Base-by-base conservation (phyloP, 2,888 invertebrate genomes). In the Chrysolina oricalcia region DNA sequence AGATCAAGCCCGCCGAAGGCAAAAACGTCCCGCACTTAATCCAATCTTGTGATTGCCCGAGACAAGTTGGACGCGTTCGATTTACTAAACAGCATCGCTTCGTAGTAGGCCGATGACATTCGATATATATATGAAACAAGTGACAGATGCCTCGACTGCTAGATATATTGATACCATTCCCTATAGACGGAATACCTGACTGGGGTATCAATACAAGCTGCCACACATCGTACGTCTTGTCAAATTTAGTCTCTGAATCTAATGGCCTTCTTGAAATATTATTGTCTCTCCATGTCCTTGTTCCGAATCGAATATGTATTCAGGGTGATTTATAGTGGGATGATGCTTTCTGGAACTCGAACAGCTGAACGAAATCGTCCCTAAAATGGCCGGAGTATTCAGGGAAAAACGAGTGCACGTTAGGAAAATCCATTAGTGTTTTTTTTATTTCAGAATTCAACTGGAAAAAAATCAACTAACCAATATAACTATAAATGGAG, bases 211-310 rank as follows among this genome's bases (percentile, higher is more conserved):
- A 86, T 86, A 85, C 81, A 80, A 81, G 81, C 72, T 78, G 82
- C 80, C 83, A 84, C 85, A 85, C 85, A 84, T 86, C 85, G 84
- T 86, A 84, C 81, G 82, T 86, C 86, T 85, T 86, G 86, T 86
- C 86, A 85, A 86, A 86, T 85, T 84, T 86, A 85, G 85, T 85
- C 85, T 78, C 81, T 79, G 81, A 75, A 76, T 81, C 84, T 86
- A 86, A 86, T 86, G 86, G 85, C 83, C 85, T 83, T 83, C 84
- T 84, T 86, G 86, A 86, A 85, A 85, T 85, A 86, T 86, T 85
- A 85, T 85, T 85, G 83, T 83, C 82, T 83, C 84, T 80, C 62
- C 66, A 80, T 83, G 74, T 66, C 75, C 82, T 82, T 80, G 82
- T 83, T 81, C 77, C 74, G 80, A 79, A 79, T 68, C 78, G 74